Conservation (phyloP, 2,888 invertebrate species). For the Oasisia sp. region DNA sequence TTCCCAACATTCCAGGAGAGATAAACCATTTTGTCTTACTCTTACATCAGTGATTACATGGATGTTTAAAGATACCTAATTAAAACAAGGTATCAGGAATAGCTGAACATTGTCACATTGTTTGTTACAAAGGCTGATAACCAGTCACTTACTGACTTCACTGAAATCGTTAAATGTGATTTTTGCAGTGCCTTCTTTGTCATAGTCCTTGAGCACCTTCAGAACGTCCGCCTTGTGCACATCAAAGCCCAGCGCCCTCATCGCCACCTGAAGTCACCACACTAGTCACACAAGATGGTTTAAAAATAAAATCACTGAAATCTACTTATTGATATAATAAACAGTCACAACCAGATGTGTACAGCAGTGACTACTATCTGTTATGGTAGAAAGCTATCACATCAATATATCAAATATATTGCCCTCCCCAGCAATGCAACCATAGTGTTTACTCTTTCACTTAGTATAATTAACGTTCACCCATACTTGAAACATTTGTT, state of each 20-base stretch:
- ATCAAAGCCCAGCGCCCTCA: constrained; percentile 65
- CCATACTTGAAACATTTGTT: background rate
- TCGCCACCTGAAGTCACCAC: constrained; percentile 57
- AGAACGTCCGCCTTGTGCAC: constrained; percentile 65
- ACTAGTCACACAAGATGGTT: background rate
- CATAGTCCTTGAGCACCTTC: constrained; percentile 63
- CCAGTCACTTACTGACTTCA: constrained; percentile 64
- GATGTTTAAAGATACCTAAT: no score
- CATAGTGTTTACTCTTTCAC: no score
- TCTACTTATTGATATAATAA: background rate
- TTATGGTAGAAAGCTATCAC: background rate
- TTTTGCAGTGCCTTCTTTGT: constrained; percentile 61
- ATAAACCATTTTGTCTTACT: no score
- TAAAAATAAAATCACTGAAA: background rate
- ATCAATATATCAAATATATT: no score
- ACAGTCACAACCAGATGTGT: no score
- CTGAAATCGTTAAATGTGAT: constrained; percentile 65
- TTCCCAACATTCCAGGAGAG: no score
- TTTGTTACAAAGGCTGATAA: no score
- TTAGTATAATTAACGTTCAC: background rate
- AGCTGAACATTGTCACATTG: no score
- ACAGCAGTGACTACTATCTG: no score
- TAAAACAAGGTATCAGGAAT: no score
- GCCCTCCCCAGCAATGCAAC: no score
- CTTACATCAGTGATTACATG: no score